Evolutionary conservation across 2,888 invertebrate genomes (phyloP), one percentile per base, ranked within the genome.

Genomic region (Hirtodrosophila alboralis): DNA sequence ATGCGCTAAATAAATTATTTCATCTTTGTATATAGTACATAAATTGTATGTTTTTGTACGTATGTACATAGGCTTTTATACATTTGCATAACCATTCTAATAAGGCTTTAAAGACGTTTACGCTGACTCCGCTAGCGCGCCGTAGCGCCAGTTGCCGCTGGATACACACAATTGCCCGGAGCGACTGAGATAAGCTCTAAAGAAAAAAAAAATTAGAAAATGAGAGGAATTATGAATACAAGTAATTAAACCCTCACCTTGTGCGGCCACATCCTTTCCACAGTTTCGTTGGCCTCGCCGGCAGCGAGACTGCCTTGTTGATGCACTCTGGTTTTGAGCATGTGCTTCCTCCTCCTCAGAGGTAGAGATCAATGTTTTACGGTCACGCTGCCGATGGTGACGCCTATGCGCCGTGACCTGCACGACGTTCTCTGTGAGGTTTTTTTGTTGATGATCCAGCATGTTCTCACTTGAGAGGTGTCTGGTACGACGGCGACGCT

Each of bases 401-500:
- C 43, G 34, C 21, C 18, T 37, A 10, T 26, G 63, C 31, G 53
- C 48, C 60, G 71, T 43, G 58, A 41, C 69, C 62, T 53, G 75
- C 65, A 60, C 68, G 53, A 52, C 59, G 40, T 54, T 52, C 0
- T 34, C 48, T 7, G 44, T 43, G 1, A 54, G 44, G 2, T 53
- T 40, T n/a, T 21, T 8, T 5, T 21, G 16, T 7, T 36, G 44
- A 2, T 14, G 51, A 1, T 7, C 14, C 9, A 65, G 57, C 12
- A 85, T 37, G 38, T 84, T 87, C 47, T 89, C 88, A 9, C 67
- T 74, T 27, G 87, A 88, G 0, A 86, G 87, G 16, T 79, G 70
- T 9, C 75, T 71, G 5, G 70, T 84, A 10, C 90, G 83, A 5
- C 90, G 88, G 6, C 88, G 75, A 33, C 85, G 71, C 40, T 87